A percentile compares a stretch with the other conserved stretches of the same genome.
Evolutionary conservation across 2,888 invertebrate genomes (phyloP).

Genomic region (Gymnocheta viridis): DNA sequence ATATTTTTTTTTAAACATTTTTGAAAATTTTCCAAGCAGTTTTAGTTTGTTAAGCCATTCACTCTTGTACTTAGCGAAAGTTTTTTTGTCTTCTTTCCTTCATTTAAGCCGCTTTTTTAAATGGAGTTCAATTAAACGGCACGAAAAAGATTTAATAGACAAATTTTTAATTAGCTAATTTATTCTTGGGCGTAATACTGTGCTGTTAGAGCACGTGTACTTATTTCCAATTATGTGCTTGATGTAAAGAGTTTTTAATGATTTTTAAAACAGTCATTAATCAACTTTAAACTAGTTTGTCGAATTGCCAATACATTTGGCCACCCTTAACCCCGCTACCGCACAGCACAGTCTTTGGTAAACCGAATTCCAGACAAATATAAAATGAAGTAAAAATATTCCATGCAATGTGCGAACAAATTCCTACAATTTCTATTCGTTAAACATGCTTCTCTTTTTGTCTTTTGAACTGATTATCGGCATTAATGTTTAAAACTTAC

Average conservation of each 20-base stretch:
- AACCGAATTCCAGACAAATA: background rate
- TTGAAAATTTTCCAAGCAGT: no score
- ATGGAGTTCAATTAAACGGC: background rate
- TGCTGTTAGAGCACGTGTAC: background rate
- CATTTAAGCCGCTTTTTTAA: background rate
- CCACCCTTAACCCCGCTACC: background rate
- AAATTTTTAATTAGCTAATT: constrained; percentile 22
- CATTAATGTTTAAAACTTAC: constrained; percentile 36
- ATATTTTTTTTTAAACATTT: no score
- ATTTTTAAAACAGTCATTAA: constrained; percentile 60
- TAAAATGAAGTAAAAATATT: constrained; percentile 11
- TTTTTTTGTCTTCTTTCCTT: no score
- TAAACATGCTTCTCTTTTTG: background rate
- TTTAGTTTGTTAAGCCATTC: no score
- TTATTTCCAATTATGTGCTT: constrained; percentile 9
- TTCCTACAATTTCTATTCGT: constrained; percentile 1
- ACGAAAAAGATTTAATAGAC: no score
- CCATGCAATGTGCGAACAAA: constrained; percentile 11
- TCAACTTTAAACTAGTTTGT: constrained; percentile 60
- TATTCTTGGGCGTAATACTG: constrained; percentile 4
- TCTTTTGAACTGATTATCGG: background rate
- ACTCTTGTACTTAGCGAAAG: no score
- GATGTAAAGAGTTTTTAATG: constrained; percentile 46
- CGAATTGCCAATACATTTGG: constrained; percentile 39
- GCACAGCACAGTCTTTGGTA: background rate